Evolutionary conservation across 1,140 invertebrate species (phyloP), one percentile per base, ranked within the genome.

Genomic region (Eriocheir sinensis): DNA sequence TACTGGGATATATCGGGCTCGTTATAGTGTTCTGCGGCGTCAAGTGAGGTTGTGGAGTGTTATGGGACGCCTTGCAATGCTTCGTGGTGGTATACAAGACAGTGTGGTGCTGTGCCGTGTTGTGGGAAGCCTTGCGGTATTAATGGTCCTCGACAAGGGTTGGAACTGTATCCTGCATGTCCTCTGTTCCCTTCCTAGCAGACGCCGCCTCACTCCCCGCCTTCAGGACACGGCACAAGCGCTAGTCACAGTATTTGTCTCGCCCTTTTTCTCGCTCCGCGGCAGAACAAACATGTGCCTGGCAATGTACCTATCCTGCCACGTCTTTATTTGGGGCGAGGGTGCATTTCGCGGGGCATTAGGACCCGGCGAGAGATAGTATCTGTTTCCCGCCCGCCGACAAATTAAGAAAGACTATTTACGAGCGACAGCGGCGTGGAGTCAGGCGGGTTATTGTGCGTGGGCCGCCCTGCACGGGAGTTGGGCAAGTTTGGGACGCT

Each of bases 331-430:
- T 72, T 72, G 27, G 60, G 60, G 8, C 8, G 60, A 72, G 21
- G 60, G 1, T n/a, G 60, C 6, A 21, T 72, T 72, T 72, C 27
- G 6, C 2, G 27, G 27, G 60, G 60, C 60, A 27, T 72, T 72
- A 72, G 60, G 8, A 72, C 17, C 21, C 60, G 27, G 1, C 12
- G 60, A n/a, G 60, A 72, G 6, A n/a, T 72, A 72, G 60, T 72
- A 72, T 72, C 60, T 72, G 60, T 72, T 72, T 72, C 27, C 27
- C 27, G 60, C 27, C 27, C 60, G 27, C 44, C 60, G 27, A 72
- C 21, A 72, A n/a, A 72, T 72, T 72, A 72, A 72, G 60, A 72
- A 72, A 72, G 60, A 72, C 17, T 72, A 72, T 72, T 72, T 72
- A 72, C 60, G 60, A n/a, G 60, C 27, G 60, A 72, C 60, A 72